These are phyloP conservation scores for Haemorhous mexicanus DNA, from an alignment of 2,113 vertebrate genomes.

Conservation along the genomic window DNA sequence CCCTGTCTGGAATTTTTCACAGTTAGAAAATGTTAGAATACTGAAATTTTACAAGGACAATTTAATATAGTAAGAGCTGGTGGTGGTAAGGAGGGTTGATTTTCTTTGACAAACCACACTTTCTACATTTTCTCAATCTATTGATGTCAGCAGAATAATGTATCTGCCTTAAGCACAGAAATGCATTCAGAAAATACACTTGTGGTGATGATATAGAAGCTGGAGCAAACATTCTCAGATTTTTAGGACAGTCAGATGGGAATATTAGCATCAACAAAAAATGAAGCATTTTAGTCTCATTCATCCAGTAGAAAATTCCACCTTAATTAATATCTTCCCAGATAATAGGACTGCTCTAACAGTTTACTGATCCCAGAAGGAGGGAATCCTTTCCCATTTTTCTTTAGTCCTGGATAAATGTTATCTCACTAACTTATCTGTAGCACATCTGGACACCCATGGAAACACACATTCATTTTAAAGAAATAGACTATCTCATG, in stretches of 20 bases:
- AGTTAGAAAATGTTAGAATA: not conserved
- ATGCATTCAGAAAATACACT: not conserved
- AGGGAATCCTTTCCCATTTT: not conserved
- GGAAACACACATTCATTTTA: not conserved
- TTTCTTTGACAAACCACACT: not conserved
- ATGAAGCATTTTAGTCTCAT: not conserved
- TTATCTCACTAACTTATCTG: not conserved
- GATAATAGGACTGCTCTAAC: accelerated
- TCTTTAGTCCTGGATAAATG: not conserved
- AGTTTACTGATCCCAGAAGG: not conserved
- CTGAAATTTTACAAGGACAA: not conserved
- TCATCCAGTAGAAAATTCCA: not conserved
- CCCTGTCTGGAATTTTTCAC: not conserved
- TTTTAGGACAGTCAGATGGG: not conserved
- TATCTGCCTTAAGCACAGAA: not conserved
- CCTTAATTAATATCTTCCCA: not conserved
- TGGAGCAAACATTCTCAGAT: not conserved
- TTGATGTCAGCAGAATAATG: not conserved
- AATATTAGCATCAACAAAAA: not conserved
- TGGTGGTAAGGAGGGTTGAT: not conserved
- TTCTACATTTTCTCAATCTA: not conserved
- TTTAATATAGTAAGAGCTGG: not conserved
- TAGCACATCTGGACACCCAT: not conserved
- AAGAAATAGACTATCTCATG: not conserved
- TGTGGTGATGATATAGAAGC: not conserved